Percentiles rank a stretch among this genome's conserved stretches.
phyloP scores from a whole-genome alignment of 2,888 invertebrate genomes.

The Hoplodrina ambigua region DNA sequence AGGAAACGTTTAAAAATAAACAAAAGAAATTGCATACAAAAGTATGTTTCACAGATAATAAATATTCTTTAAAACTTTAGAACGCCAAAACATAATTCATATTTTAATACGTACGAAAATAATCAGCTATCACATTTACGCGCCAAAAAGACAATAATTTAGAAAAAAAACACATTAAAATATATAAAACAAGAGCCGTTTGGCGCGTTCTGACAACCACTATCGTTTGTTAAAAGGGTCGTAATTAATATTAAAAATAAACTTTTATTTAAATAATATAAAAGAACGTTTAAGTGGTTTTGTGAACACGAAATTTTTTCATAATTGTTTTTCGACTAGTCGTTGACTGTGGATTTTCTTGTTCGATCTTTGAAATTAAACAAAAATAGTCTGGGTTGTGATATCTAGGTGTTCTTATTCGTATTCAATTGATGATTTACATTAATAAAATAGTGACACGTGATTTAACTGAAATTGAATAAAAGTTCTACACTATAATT shows the following conservation, averaged over 20 bases:
- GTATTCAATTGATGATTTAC: not conserved
- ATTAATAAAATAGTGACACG: too few species aligned
- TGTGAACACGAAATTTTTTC: conserved; percentile 42
- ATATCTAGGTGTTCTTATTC: not conserved
- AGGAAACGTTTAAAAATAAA: not conserved
- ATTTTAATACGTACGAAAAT: conserved; percentile 38
- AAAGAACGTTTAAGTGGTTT: conserved; percentile 46
- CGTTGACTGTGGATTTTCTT: conserved; percentile 21
- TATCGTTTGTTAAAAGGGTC: conserved; percentile 68
- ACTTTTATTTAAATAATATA: conserved; percentile 54
- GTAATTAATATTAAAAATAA: conserved; percentile 71
- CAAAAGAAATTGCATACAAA: not conserved
- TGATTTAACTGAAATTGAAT: not conserved
- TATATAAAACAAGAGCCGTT: conserved; percentile 49
- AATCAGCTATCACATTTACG: conserved; percentile 37
- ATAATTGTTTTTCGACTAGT: conserved; percentile 29
- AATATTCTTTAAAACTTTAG: conserved; percentile 25
- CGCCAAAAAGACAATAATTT: conserved; percentile 59
- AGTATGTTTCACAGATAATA: not conserved
- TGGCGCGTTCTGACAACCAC: conserved; percentile 61
- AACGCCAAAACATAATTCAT: conserved; percentile 50
- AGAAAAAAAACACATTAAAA: conserved; percentile 38
- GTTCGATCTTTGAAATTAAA: not conserved
- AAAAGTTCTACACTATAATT: conserved; percentile 9
- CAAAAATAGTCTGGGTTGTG: not conserved